These are phyloP conservation scores for Sesamia inferens DNA, from an alignment of 2,888 invertebrate genomes.

Conservation along the genomic window DNA sequence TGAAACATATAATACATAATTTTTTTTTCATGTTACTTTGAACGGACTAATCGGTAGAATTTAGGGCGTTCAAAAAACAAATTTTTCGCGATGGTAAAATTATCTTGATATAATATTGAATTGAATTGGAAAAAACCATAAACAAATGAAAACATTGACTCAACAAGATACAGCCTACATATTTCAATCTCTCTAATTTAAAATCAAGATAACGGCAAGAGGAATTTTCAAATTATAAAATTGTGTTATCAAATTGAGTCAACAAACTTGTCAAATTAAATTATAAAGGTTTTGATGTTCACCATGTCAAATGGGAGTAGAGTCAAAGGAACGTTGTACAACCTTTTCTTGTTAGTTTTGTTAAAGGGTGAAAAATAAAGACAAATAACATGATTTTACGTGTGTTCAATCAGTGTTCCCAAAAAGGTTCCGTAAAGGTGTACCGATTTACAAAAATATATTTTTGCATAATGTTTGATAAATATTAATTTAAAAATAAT, in stretches of 20 bases:
- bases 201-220: slow-evolving; percentile 56
- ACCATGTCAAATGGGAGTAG: slow-evolving; percentile 39
- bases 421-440: no score
- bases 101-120: no score
- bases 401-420: no score
- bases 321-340: not conserved
- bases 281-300: slow-evolving; percentile 74
- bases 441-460: no score
- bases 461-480: no score
- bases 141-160: not conserved
- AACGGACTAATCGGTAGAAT: no score
- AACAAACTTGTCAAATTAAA: slow-evolving; percentile 69
- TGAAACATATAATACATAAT: no score
- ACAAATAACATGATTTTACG: not conserved
- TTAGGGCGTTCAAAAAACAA: no score
- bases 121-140: not conserved
- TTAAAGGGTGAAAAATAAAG: not conserved
- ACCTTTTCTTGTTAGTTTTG: not conserved
- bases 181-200: slow-evolving; percentile 16
- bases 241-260: slow-evolving; percentile 65
- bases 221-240: slow-evolving; percentile 63
- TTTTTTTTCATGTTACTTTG: no score
- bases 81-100: no score
- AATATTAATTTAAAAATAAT: no score
- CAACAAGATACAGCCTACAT: not conserved